phyloP scores from a whole-genome alignment of 2,113 vertebrate species.

The Marcusenius ussheri region DNA sequence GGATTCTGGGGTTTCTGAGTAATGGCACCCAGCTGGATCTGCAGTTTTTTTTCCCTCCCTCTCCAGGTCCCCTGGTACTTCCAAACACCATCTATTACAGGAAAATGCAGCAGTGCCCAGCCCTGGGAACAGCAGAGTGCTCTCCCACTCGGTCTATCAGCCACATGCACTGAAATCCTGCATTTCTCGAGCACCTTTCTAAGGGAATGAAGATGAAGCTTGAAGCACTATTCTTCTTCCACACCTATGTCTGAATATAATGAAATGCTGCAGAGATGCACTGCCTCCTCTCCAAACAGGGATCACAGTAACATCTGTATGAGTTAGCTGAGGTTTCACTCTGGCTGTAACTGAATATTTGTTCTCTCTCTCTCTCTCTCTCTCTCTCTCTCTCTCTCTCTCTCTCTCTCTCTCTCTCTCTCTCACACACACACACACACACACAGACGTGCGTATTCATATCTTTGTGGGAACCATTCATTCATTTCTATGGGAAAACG shows the following conservation, averaged over 20 bases:
- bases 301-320: neutral
- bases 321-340: neutral
- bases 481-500: neutral
- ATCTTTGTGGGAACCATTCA: too few relatives aligned
- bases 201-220: neutral
- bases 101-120: conserved; percentile 14
- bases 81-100: conserved; percentile 1
- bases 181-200: neutral
- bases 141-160: neutral
- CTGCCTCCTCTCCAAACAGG: neutral
- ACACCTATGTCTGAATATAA: neutral
- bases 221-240: neutral
- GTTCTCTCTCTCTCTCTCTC: too few relatives aligned
- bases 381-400: too few relatives aligned
- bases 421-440: too few relatives aligned
- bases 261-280: neutral
- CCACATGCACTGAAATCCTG: neutral
- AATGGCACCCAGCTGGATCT: conserved; percentile 15
- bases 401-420: too few relatives aligned
- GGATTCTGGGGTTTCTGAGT: conserved; percentile 15
- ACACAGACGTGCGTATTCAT: too few relatives aligned
- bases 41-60: neutral
- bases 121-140: neutral
- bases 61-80: conserved; percentile 16
- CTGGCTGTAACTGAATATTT: neutral